Evolutionary conservation across 2,797 vertebrate genomes (phyloP), one percentile per base, ranked within the genome.

Genomic region (Okamejei kenojei): DNA sequence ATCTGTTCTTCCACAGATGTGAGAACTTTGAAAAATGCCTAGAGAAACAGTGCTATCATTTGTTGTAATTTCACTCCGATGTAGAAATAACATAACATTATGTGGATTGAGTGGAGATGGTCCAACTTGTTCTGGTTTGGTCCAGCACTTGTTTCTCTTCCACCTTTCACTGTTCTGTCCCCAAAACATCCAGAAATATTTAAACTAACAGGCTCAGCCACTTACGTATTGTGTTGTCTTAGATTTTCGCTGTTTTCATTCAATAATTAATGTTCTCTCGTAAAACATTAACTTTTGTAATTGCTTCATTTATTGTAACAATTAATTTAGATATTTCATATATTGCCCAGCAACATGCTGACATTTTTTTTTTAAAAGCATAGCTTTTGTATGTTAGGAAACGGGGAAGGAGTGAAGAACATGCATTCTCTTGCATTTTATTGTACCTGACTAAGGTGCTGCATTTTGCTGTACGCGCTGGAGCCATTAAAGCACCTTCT

Each of bases 251-350:
- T 97, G 97, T 96, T 95, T 96, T 96, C 97, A 97, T 97, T 97
- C 97, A 97, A 97, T 97, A 95, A 94, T 95, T 95, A 94, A 95
- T 96, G 96, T 97, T 96, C 96, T 97, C 96, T 98, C 98, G 97
- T 96, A 96, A 97, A 95, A 97, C 97, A 95, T 96, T 96, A 96
- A 96, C 97, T 88, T 78, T 81, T 98, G 97, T 98, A 97, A 98
- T 95, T 96, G 96, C 96, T 97, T 98, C 97, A 96, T 97, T 97
- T 98, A 98, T 97, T 97, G 97, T 97, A 97, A 98, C 97, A 96
- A 97, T 97, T 98, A 97, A 98, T 98, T 98, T 97, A 97, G 96
- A 96, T 96, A 96, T 96, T 96, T 96, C 96, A 61, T 95, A 95
- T 98, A 98, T 97, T 96, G 96, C 97, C 97, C 97, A 98, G 97